Conservation (phyloP, 1,140 invertebrate species). For the Cataglyphis hispanica region DNA sequence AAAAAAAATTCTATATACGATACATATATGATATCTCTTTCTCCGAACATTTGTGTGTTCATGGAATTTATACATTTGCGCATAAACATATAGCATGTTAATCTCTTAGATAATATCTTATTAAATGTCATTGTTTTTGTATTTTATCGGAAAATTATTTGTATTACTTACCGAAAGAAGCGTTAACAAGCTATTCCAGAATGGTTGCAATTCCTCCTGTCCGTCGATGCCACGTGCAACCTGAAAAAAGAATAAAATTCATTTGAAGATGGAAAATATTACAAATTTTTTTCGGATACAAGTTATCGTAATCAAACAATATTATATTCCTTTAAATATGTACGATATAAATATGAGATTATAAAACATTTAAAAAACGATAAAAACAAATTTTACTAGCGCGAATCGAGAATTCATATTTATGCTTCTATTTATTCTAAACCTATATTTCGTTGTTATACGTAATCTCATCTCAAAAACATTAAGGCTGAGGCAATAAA, state of each 20-base stretch:
- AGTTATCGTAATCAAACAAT: not conserved
- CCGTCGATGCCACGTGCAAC: not conserved
- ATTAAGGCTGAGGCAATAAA: too few species aligned
- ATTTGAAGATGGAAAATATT: not conserved
- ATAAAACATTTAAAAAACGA: too few species aligned
- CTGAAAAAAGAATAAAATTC: not conserved
- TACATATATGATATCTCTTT: not conserved
- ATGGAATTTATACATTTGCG: not conserved
- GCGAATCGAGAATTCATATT: too few species aligned
- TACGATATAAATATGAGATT: too few species aligned
- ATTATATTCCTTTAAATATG: too few species aligned
- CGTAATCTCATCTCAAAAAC: too few species aligned
- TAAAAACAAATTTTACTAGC: too few species aligned
- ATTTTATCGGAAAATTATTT: not conserved
- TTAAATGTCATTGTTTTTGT: not conserved
- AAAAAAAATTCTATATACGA: slow-evolving; percentile 10
- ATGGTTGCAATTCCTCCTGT: not conserved
- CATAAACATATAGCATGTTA: not conserved
- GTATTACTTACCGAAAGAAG: slow-evolving; percentile 13
- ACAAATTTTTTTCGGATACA: not conserved
- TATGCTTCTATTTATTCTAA: too few species aligned
- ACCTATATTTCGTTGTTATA: too few species aligned
- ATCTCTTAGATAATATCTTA: not conserved
- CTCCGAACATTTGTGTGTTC: not conserved
- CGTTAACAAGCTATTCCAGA: not conserved